Percentiles rank a stretch among this genome's conserved stretches.
phyloP scores from a whole-genome alignment of 1,140 invertebrate genomes.

The Bicyclus anynana region DNA sequence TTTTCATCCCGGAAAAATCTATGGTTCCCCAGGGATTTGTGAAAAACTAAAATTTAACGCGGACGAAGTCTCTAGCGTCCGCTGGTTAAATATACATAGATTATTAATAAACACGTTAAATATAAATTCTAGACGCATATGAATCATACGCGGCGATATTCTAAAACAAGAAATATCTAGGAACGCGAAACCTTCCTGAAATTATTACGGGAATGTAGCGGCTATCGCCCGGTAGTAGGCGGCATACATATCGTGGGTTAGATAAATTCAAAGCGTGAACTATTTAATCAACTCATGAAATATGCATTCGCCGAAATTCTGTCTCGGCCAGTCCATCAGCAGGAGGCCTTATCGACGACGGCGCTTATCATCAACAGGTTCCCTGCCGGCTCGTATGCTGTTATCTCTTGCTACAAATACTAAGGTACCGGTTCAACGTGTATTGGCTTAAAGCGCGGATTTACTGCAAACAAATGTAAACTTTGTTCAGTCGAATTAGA shows the following conservation, averaged over 20 bases:
- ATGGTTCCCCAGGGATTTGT: no score
- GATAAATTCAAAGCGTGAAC: constrained; percentile 65
- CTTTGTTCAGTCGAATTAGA: constrained; percentile 17
- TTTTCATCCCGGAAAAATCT: no score
- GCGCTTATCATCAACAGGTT: constrained; percentile 74
- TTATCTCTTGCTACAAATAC: constrained; percentile 74
- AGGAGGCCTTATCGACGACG: constrained; percentile 62
- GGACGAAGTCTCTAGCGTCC: no score
- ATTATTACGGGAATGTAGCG: constrained; percentile 32
- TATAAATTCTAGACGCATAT: not conserved
- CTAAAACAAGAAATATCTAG: constrained; percentile 20
- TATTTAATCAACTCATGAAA: constrained; percentile 76
- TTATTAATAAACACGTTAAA: no score
- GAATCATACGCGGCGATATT: not conserved
- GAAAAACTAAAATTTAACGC: no score
- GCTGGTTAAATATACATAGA: no score
- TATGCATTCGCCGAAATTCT: constrained; percentile 73
- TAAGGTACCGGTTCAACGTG: constrained; percentile 33
- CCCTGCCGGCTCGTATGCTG: constrained; percentile 64
- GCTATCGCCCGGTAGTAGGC: constrained; percentile 28
- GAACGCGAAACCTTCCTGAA: constrained; percentile 28
- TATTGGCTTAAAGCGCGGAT: constrained; percentile 24
- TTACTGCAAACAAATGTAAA: constrained; percentile 8
- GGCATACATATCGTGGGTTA: constrained; percentile 36
- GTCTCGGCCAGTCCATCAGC: constrained; percentile 63